phyloP scores from a whole-genome alignment of 1,140 invertebrate species.

The Nephotettix cincticeps region DNA sequence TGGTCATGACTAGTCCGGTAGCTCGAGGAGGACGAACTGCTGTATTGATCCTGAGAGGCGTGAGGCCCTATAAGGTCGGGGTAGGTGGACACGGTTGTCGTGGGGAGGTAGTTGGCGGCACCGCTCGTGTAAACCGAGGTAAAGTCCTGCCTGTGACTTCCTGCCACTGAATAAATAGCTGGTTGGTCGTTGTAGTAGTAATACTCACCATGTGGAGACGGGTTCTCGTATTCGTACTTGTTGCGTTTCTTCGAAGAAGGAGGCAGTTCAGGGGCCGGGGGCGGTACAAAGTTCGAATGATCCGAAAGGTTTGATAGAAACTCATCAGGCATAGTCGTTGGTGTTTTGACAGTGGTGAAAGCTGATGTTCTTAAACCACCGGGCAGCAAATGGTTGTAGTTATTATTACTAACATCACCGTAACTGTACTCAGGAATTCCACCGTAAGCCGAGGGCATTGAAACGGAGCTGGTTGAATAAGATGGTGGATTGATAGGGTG shows the following conservation, averaged over 20 bases:
- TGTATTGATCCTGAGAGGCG: constrained; percentile 40
- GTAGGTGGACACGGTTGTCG: constrained; percentile 54
- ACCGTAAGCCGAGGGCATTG: constrained; percentile 44
- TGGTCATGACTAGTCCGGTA: constrained; percentile 27
- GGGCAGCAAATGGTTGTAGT: constrained; percentile 43
- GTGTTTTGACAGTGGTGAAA: constrained; percentile 51
- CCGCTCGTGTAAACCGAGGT: constrained; percentile 69
- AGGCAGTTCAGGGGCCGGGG: constrained; percentile 45
- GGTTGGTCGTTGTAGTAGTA: constrained; percentile 62
- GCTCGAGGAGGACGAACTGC: constrained; percentile 22
- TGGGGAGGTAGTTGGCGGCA: constrained; percentile 56
- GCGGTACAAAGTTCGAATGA: constrained; percentile 51
- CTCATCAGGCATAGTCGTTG: constrained; percentile 36
- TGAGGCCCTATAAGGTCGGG: constrained; percentile 68
- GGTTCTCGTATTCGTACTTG: constrained; percentile 16
- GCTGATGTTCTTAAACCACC: constrained; percentile 51
- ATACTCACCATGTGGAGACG: constrained; percentile 49
- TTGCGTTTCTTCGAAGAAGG: neutral
- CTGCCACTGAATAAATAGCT: constrained; percentile 72
- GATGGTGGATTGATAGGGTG: constrained; percentile 18
- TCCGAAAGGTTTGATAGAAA: constrained; percentile 39
- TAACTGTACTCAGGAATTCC: constrained; percentile 40
- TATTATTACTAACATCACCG: constrained; percentile 33
- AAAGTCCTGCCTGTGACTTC: constrained; percentile 65
- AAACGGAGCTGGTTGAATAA: constrained; percentile 45